Evolutionary conservation across 2,113 vertebrate species (phyloP).

Genomic region (Chroicocephalus ridibundus): DNA sequence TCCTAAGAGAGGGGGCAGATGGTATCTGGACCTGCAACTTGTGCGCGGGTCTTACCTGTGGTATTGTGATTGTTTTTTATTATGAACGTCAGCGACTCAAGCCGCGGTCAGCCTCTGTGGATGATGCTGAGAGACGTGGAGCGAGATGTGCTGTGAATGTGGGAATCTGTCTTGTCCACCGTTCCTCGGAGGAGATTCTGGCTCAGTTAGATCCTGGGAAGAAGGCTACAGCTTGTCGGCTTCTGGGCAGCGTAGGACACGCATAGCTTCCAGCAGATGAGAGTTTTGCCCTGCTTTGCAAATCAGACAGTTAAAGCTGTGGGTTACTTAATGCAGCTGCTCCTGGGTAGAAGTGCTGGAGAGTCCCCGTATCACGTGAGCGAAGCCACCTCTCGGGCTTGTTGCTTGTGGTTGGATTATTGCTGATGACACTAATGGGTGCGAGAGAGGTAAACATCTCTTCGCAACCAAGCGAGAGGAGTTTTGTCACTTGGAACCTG

Average conservation of each 20-base stretch:
- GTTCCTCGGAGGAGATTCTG: neutral
- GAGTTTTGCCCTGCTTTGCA: neutral
- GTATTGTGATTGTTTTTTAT: neutral
- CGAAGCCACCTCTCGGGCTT: neutral
- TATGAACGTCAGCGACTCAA: neutral
- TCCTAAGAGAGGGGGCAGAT: neutral
- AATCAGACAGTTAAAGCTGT: neutral
- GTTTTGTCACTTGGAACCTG: neutral
- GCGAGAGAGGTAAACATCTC: neutral
- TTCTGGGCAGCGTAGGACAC: neutral
- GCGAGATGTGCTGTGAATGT: neutral
- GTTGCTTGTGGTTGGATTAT: neutral
- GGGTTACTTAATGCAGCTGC: neutral
- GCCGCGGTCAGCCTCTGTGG: neutral
- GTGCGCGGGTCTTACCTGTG: neutral
- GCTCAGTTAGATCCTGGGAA: neutral
- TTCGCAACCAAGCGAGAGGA: accelerated
- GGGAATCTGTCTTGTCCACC: neutral
- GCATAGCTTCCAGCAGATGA: neutral
- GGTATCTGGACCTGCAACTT: neutral
- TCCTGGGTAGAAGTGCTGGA: neutral
- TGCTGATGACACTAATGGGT: neutral
- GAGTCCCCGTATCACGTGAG: neutral
- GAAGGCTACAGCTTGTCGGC: neutral
- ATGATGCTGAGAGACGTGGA: neutral